Evolutionary conservation across 2,888 invertebrate genomes (phyloP).

Genomic region (Pachydiplax longipennis): DNA sequence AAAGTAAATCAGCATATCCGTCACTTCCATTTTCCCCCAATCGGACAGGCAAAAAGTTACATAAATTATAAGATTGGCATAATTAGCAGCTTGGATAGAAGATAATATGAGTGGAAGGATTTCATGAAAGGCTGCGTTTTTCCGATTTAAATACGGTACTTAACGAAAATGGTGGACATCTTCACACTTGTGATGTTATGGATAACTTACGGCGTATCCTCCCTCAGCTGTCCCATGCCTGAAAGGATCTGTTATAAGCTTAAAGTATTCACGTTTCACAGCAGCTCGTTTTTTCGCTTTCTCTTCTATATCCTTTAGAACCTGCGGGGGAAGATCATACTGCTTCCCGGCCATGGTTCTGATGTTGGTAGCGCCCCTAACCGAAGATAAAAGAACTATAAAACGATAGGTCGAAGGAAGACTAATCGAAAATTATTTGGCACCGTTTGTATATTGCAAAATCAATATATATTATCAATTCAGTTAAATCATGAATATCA

Average conservation of each 20-base stretch:
- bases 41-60: too few species aligned
- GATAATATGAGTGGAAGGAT: background rate
- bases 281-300: slow-evolving; percentile 68
- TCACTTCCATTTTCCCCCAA: too few species aligned
- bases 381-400: background rate
- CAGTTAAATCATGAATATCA: background rate
- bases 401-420: background rate
- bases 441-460: background rate
- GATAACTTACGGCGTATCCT: slow-evolving; percentile 74
- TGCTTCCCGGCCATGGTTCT: slow-evolving; percentile 47
- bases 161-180: background rate
- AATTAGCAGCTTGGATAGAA: too few species aligned
- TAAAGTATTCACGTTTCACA: slow-evolving; percentile 75
- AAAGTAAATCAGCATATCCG: too few species aligned
- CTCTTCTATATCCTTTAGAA: slow-evolving; percentile 63
- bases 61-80: too few species aligned
- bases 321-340: slow-evolving; percentile 44
- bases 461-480: background rate
- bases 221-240: slow-evolving; percentile 71
- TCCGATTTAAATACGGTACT: background rate
- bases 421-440: background rate
- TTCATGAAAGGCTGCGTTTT: background rate
- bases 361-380: background rate
- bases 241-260: slow-evolving; percentile 75
- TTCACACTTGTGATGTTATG: background rate